phyloP scores from a whole-genome alignment of 2,797 vertebrate species.

The Ficedula albicollis region DNA sequence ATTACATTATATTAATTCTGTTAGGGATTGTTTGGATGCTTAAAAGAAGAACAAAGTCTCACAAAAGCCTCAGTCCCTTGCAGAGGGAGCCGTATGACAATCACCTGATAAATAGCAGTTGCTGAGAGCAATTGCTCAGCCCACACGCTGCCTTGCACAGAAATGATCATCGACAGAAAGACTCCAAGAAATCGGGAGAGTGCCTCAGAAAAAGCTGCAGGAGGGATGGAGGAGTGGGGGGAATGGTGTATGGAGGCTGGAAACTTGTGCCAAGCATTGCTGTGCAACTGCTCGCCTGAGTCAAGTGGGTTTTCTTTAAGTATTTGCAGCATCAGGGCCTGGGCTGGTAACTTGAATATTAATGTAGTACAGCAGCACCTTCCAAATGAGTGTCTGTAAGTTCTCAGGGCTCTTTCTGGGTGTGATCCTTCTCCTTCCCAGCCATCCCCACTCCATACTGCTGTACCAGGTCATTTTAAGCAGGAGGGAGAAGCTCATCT shows the following conservation, averaged over 20 bases:
- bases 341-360: constrained; percentile 4
- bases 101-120: constrained; percentile 54
- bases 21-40: background rate
- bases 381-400: background rate
- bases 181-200: background rate
- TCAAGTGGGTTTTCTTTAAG: constrained; percentile 13
- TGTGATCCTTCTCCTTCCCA: background rate
- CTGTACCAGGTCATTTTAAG: background rate
- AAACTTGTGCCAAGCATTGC: constrained; percentile 24
- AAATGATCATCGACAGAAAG: constrained; percentile 27
- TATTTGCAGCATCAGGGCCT: background rate
- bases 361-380: background rate
- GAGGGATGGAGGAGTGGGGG: constrained; percentile 16
- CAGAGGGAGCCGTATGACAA: background rate
- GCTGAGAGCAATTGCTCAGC: constrained; percentile 38
- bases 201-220: constrained; percentile 7
- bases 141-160: background rate
- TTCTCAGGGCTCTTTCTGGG: background rate
- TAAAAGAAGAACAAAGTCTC: constrained; percentile 19
- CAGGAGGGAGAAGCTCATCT: background rate
- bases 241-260: background rate
- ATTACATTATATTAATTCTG: background rate
- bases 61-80: background rate
- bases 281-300: background rate
- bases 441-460: background rate